Evolutionary conservation across 53 echinoderm and acorn worm genomes (phyloP).

Genomic region (Hippasteria phrygiana): DNA sequence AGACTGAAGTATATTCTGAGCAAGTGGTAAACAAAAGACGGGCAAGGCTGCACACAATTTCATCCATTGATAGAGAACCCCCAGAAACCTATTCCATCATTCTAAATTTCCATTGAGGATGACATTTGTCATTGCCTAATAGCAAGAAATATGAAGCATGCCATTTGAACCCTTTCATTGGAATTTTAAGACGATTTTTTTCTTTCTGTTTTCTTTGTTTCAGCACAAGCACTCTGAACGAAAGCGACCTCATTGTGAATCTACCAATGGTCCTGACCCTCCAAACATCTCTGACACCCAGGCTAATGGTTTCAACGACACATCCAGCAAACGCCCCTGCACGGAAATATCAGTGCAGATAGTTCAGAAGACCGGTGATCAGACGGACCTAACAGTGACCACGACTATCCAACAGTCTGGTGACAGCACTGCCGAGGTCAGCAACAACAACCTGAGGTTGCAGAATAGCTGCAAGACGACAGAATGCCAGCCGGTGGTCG

Average conservation of each 20-base stretch:
- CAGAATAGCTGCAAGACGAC: slow-evolving; percentile 34
- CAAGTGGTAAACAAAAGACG: too few species aligned
- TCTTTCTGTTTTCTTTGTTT: slow-evolving; percentile 21
- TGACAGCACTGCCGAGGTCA: slow-evolving; percentile 27
- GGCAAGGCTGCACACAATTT: too few species aligned
- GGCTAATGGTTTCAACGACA: slow-evolving; percentile 52
- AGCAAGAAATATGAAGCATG: too few species aligned
- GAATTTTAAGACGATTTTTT: too few species aligned
- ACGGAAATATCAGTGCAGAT: slow-evolving; percentile 63
- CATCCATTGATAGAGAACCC: too few species aligned
- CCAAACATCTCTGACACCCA: slow-evolving; percentile 22
- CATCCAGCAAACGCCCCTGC: slow-evolving; percentile 58
- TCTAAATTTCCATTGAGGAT: too few species aligned
- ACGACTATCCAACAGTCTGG: slow-evolving; percentile 49
- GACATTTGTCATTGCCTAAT: too few species aligned
- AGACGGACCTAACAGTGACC: slow-evolving; percentile 46
- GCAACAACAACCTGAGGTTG: slow-evolving; percentile 44
- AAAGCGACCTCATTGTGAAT: slow-evolving; percentile 32
- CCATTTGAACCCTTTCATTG: too few species aligned
- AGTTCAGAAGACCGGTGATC: slow-evolving; percentile 46
- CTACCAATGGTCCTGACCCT: slow-evolving; percentile 38
- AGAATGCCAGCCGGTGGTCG: slow-evolving; percentile 13
- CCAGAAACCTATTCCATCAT: too few species aligned
- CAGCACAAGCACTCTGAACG: slow-evolving; percentile 55
- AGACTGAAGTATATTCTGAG: too few species aligned